phyloP scores from a whole-genome alignment of 2,113 vertebrate genomes.

The Colaptes auratus region DNA sequence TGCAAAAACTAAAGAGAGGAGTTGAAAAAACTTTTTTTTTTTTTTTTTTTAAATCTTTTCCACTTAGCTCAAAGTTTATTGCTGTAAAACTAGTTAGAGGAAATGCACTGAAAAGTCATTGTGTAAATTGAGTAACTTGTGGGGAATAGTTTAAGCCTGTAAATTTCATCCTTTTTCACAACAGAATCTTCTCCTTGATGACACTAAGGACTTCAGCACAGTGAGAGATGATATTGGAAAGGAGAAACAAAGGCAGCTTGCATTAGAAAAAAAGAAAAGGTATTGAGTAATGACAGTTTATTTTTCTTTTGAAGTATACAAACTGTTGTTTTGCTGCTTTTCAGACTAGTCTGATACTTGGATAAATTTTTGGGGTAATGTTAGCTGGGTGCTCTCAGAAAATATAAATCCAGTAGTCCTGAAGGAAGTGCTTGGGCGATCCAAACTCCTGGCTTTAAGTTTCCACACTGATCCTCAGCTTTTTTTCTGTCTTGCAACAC shows the following conservation, averaged over 20 bases:
- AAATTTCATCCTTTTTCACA: neutral
- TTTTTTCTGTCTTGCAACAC: neutral
- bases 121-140: neutral
- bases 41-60: neutral
- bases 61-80: neutral
- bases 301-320: neutral
- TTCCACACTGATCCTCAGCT: fast-evolving
- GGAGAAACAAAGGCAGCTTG: conserved; percentile 78
- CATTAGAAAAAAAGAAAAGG: conserved; percentile 78
- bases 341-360: neutral
- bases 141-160: neutral
- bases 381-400: neutral
- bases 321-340: neutral
- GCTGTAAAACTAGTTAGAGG: neutral
- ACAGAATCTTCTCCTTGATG: conserved; percentile 88
- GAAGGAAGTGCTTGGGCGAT: neutral
- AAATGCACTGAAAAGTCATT: neutral
- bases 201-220: conserved; percentile 83
- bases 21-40: neutral
- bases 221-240: conserved; percentile 80
- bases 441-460: neutral
- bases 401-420: neutral
- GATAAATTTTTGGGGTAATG: neutral
- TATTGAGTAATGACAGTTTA: neutral
- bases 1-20: neutral